A percentile compares a stretch with the other conserved stretches of the same genome.
Evolutionary conservation across 2,113 vertebrate genomes (phyloP).

Genomic region (Sinocyclocheilus rhinocerous): DNA sequence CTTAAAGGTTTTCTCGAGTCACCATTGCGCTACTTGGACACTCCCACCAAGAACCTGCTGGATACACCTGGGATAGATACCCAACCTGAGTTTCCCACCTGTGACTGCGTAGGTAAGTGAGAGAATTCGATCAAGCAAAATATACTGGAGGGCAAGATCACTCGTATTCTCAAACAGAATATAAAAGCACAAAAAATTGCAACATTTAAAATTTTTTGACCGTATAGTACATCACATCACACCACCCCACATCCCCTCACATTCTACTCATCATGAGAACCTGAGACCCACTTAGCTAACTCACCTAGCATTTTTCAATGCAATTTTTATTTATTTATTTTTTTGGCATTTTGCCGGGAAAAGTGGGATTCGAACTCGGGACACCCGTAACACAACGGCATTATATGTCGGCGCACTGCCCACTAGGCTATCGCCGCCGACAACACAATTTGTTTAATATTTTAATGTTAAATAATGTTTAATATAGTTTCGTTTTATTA

Average conservation of each 20-base stretch:
- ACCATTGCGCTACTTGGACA: slow-evolving; percentile 92
- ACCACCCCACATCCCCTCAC: not conserved
- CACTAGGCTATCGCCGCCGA: too few relatives aligned
- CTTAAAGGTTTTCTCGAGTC: slow-evolving; percentile 94
- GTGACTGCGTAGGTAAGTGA: slow-evolving; percentile 92
- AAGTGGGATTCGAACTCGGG: too few relatives aligned
- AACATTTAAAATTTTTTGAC: not conserved
- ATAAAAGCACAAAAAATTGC: not conserved
- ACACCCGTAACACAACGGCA: too few relatives aligned
- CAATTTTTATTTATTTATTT: too few relatives aligned
- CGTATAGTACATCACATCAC: not conserved
- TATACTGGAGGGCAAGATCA: not conserved
- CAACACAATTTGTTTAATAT: too few relatives aligned
- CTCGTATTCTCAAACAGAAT: not conserved
- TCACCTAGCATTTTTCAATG: not conserved
- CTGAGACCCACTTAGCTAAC: not conserved
- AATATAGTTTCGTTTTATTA: too few relatives aligned
- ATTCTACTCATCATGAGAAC: not conserved
- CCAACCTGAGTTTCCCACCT: slow-evolving; percentile 89
- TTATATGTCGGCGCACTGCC: too few relatives aligned
- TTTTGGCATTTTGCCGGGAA: too few relatives aligned
- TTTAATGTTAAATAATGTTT: too few relatives aligned
- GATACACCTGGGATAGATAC: slow-evolving; percentile 89
- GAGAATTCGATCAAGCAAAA: not conserved
- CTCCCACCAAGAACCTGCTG: slow-evolving; percentile 91